Base-by-base conservation (phyloP, 2,113 vertebrate genomes). In the Clarias magur region DNA sequence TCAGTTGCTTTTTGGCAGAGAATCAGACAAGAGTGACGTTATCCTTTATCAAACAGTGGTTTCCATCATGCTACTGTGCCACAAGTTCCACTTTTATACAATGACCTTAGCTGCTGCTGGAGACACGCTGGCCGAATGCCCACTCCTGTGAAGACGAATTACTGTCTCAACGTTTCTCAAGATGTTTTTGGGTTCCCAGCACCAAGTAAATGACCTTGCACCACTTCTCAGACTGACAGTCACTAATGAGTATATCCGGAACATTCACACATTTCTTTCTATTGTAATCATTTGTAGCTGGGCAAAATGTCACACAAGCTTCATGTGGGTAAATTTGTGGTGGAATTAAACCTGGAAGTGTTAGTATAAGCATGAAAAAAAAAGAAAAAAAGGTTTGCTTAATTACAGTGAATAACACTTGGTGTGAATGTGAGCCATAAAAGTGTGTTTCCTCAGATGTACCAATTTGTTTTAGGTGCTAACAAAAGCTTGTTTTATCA, bases 71-170 rank as follows among this genome's bases (percentile, higher is more conserved):
- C 85, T 48, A 53, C 84, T 54, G 78, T 70, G 68, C 42, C 80
- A 87, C 57, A 23, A 75, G 27, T 65, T 82, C 68, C 80, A 75
- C 57, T 76, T 75, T 83, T 76, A 23, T n/a, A 54, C 86, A 65
- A 25, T 67, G 80, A 87, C 80, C 80, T 83, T 83, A 75, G 56
- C 68, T 81, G 67, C 19, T 42, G 56, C 65, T 56, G 21, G 59
- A 76, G 59, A 87, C n/a, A 83, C 16, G 30, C 70, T 78, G 70
- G 80, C 80, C 3, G 30, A n/a, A 68, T 70, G 76, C 84, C 68
- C 83, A 63, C 88, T 62, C 48, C 60, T 91, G 62, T 90, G 85
- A 92, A 90, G 86, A 83, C 38, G 57, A 87, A 75, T 82, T 83
- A 83, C 42, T 73, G 56, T 73, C 78, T 86, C 68, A 34, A 87